Evolutionary conservation across 2,113 vertebrate genomes (phyloP).

Genomic region (Dromiciops gliroides): DNA sequence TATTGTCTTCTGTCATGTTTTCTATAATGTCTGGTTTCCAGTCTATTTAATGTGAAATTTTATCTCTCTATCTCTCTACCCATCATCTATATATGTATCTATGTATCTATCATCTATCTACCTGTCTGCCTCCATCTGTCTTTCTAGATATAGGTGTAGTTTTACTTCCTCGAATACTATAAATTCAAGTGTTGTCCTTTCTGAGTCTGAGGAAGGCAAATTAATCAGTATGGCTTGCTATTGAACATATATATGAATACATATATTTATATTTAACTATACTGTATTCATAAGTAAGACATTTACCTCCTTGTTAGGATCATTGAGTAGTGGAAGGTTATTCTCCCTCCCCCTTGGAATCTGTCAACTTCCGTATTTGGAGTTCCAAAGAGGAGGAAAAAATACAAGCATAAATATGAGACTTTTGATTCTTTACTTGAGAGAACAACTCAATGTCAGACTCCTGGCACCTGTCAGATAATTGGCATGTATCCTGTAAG

Average conservation of each 20-base stretch:
- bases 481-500: neutral
- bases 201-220: neutral
- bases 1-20: neutral
- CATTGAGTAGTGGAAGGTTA: neutral
- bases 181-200: neutral
- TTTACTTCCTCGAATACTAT: neutral
- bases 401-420: neutral
- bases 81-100: no score
- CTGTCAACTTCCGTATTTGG: neutral
- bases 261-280: no score
- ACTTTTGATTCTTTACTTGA: neutral
- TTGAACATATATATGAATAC: neutral
- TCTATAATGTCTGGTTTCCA: neutral
- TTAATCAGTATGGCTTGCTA: neutral
- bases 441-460: neutral
- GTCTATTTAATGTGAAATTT: neutral
- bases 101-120: no score
- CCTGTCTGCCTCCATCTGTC: no score
- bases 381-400: neutral
- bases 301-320: neutral
- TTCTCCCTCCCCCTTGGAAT: neutral
- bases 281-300: neutral
- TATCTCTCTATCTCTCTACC: neutral
- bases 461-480: neutral
- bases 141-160: neutral